Evolutionary conservation across 2,113 vertebrate genomes (phyloP), one percentile per base, ranked within the genome.

Genomic region (Lathamus discolor): DNA sequence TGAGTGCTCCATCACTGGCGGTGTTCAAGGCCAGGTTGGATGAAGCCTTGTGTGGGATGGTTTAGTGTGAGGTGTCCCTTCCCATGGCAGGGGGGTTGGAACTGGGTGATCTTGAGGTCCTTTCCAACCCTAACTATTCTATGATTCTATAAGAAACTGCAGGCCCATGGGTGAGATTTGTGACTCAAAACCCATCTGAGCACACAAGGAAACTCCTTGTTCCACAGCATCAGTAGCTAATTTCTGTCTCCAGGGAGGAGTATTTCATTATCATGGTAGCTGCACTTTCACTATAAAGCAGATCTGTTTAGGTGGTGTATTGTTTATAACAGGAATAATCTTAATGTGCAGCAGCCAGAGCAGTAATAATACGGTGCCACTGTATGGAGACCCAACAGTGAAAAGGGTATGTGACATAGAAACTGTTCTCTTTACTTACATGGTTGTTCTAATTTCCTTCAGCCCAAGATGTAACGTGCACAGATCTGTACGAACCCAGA

Each of bases 171-270:
- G 43, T 73, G 51, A 66, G 63, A 51, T 63, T 29, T 59, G 8
- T 70, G 87, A 76, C 0, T 0, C 57, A 62, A 85, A 76, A 7
- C 31, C 49, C 15, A 8, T 14, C 24, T 0, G 0, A 18, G 24
- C 51, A 55, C 41, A 62, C 39, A 20, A 13, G 81, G 74, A 48
- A 88, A 29, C 4, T 1, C 57, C 62, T 79, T 72, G 35, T 55
- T 75, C 52, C 66, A 54, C 54, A 66, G 31, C 49, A 77, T 41
- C 68, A 41, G 39, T 25, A 77, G 48, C 66, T 70, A 43, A 59
- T 76, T 79, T 37, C 72, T 70, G 20, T 81, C 64, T 89, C 44
- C 74, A 41, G 62, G 31, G 54, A 91, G 55, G 62, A 91, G 48
- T 48, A 66, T 52, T 93, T 88, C 81, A 89, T 67, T 81, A 68